Evolutionary conservation across 2,888 invertebrate species (phyloP).

Genomic region (Zonitis immaculata): DNA sequence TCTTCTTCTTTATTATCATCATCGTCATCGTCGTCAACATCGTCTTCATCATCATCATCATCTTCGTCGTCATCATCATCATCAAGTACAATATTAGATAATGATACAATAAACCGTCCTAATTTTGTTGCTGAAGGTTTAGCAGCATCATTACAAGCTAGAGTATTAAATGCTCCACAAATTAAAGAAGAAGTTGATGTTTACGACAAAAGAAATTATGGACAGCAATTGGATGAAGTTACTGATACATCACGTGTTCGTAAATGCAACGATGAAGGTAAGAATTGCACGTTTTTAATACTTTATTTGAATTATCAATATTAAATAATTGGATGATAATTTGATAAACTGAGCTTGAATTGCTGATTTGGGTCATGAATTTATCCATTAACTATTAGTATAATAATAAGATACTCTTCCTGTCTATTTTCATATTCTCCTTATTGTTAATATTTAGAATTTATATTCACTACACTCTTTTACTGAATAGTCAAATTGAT

Average conservation of each 20-base stretch:
- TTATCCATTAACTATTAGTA: too few species aligned
- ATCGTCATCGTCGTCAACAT: too few species aligned
- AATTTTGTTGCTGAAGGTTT: conserved; percentile 60
- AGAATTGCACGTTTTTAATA: conserved; percentile 8
- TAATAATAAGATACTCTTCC: too few species aligned
- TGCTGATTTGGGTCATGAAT: too few species aligned
- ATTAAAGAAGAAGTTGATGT: conserved; percentile 46
- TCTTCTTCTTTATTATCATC: not conserved
- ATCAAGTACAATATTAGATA: not conserved
- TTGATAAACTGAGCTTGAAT: too few species aligned
- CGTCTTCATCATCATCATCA: not conserved
- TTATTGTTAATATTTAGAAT: too few species aligned
- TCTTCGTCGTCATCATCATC: not conserved
- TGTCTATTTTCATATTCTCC: too few species aligned
- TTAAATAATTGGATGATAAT: too few species aligned
- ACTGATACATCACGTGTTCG: conserved; percentile 47
- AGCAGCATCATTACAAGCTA: conserved; percentile 77
- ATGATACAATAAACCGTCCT: conserved; percentile 26
- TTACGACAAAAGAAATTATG: conserved; percentile 34
- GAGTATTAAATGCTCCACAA: conserved; percentile 55
- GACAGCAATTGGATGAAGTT: conserved; percentile 52
- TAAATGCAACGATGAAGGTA: conserved; percentile 53
- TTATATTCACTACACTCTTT: too few species aligned
- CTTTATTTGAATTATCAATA: too few species aligned
- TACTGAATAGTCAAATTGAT: too few species aligned